Percentiles rank a stretch among this genome's conserved stretches.
Conservation (phyloP, 1,140 invertebrate genomes). For the Philotrypesis tridentata region DNA sequence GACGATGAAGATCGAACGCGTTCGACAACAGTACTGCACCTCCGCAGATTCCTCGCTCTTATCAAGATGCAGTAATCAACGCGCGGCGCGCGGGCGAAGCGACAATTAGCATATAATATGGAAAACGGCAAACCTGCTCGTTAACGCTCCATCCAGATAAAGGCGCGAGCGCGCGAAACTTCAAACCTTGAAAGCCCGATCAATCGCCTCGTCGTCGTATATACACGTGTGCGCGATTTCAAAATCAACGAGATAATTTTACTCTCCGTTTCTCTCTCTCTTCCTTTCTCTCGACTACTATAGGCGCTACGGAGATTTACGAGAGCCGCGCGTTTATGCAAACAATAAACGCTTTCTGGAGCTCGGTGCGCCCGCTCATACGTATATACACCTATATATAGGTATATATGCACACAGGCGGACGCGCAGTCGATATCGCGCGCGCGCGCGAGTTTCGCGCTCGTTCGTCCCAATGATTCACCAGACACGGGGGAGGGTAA, state of each 20-base stretch:
- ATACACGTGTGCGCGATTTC: not conserved
- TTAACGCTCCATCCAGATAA: not conserved
- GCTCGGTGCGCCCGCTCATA: too few relatives aligned
- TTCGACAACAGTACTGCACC: too few relatives aligned
- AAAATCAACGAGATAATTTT: not conserved
- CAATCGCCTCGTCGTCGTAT: not conserved
- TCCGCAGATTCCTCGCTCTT: too few relatives aligned
- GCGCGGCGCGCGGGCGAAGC: too few relatives aligned
- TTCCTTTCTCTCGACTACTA: not conserved
- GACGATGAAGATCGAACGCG: too few relatives aligned
- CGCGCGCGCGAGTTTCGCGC: conserved; percentile 14
- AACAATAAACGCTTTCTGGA: conserved; percentile 60
- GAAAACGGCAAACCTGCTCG: too few relatives aligned
- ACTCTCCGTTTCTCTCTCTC: conserved; percentile 47
- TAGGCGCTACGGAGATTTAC: conserved; percentile 58
- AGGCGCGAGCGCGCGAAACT: not conserved
- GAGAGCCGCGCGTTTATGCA: conserved; percentile 65
- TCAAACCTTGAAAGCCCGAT: not conserved
- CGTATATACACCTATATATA: not conserved
- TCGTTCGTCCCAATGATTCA: conserved; percentile 65
- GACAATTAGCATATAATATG: too few relatives aligned
- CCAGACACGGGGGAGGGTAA: conserved; percentile 55
- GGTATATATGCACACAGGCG: too few relatives aligned
- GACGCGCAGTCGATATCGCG: not conserved
- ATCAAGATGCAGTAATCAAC: too few relatives aligned